Percentiles rank a stretch among this genome's conserved stretches.
Evolutionary conservation across 2,113 vertebrate genomes (phyloP).

Genomic region (Catharus minimus): DNA sequence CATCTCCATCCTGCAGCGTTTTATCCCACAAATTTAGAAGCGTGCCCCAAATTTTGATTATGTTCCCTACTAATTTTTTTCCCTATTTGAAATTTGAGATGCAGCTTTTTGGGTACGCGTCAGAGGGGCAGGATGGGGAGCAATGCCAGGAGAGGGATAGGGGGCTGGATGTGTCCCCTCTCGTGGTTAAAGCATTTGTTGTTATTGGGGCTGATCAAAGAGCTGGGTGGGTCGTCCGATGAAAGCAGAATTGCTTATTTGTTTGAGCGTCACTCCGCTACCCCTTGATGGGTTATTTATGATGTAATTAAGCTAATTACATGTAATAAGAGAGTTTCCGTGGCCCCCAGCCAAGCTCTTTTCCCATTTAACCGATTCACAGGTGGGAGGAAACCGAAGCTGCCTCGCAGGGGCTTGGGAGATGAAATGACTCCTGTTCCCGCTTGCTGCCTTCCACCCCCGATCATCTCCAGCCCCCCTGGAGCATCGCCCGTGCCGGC

Average conservation of each 20-base stretch:
- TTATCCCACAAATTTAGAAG: background rate
- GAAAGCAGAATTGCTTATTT: slow-evolving; percentile 70
- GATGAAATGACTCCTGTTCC: slow-evolving; percentile 41
- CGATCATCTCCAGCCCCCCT: background rate
- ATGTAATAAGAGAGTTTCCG: slow-evolving; percentile 68
- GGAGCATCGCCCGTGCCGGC: background rate
- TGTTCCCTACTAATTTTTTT: background rate
- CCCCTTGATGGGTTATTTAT: slow-evolving; percentile 75
- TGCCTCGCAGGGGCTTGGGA: background rate
- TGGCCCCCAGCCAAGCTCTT: slow-evolving; percentile 69
- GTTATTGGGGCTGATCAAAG: slow-evolving; percentile 54
- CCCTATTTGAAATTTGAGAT: background rate
- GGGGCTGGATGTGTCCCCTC: background rate
- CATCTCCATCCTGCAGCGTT: background rate
- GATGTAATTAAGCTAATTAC: slow-evolving; percentile 76
- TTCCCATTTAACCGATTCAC: slow-evolving; percentile 70
- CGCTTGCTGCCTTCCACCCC: background rate
- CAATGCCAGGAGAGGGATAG: background rate
- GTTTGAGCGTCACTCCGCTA: slow-evolving; percentile 66
- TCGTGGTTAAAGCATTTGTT: slow-evolving; percentile 23
- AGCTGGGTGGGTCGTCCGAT: slow-evolving; percentile 28
- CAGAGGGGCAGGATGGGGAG: background rate
- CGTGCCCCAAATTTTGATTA: background rate
- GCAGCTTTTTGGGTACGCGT: background rate
- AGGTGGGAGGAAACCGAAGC: slow-evolving; percentile 67